Percentiles rank a stretch among this genome's conserved stretches.
phyloP scores from a whole-genome alignment of 2,113 vertebrate genomes.

The Turnix velox region DNA sequence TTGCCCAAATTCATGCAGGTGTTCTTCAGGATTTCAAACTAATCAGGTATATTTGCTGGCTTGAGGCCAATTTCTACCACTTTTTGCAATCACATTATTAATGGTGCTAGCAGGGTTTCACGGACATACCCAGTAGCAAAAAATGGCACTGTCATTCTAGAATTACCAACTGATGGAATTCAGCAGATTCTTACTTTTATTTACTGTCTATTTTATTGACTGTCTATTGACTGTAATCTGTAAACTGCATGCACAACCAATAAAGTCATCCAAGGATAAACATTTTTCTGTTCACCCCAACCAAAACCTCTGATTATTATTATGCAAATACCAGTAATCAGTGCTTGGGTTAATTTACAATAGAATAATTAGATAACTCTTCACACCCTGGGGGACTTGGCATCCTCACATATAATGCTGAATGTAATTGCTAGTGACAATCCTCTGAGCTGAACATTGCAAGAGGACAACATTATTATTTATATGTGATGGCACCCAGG shows the following conservation, averaged over 20 bases:
- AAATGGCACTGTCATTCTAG: neutral
- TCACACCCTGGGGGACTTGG: neutral
- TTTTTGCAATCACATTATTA: neutral
- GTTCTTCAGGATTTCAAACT: neutral
- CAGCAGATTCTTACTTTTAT: neutral
- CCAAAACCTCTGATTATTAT: neutral
- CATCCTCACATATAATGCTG: neutral
- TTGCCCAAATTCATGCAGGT: neutral
- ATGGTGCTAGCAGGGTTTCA: neutral
- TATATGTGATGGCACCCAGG: neutral
- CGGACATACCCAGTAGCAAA: neutral
- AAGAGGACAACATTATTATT: neutral
- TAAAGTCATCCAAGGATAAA: neutral
- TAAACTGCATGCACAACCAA: neutral
- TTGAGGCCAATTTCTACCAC: neutral
- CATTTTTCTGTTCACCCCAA: neutral
- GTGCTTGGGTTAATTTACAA: conserved; percentile 5
- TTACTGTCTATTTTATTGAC: too few relatives aligned
- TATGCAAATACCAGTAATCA: neutral
- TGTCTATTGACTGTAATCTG: too few relatives aligned
- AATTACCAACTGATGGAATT: neutral
- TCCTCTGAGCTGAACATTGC: neutral
- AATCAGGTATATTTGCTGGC: neutral
- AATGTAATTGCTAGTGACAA: neutral
- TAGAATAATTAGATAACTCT: neutral